phyloP scores from a whole-genome alignment of 2,113 vertebrate genomes.

The Phocoena sinus region DNA sequence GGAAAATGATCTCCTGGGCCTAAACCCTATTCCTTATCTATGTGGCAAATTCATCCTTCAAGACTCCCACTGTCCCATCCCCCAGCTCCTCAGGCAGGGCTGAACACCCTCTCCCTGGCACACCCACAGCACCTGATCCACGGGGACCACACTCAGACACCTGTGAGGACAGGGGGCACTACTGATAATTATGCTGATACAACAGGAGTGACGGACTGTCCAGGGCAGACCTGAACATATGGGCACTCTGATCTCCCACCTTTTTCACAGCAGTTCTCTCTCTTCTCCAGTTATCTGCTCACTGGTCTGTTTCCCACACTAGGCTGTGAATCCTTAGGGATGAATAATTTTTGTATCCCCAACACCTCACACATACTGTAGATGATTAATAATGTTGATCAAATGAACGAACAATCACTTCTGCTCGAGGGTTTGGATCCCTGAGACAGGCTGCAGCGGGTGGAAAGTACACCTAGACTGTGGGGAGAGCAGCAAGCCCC shows the following conservation, averaged over 20 bases:
- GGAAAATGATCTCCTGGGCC: background rate
- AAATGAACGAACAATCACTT: background rate
- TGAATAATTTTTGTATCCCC: background rate
- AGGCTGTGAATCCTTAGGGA: background rate
- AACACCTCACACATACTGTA: background rate
- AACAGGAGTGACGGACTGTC: background rate
- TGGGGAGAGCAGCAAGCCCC: fast-evolving
- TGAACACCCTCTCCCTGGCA: background rate
- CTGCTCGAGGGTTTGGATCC: background rate
- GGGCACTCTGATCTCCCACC: background rate
- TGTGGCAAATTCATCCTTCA: background rate
- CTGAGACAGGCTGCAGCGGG: background rate
- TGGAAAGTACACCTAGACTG: background rate
- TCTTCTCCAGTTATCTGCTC: background rate
- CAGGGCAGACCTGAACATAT: background rate
- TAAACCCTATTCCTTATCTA: background rate
- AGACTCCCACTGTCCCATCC: background rate
- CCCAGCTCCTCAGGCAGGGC: background rate
- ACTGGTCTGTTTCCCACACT: background rate
- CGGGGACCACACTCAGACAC: background rate
- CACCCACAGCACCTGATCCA: background rate
- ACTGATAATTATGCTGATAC: fast-evolving
- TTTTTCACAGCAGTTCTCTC: background rate
- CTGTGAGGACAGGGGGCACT: background rate
- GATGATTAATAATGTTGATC: background rate